Evolutionary conservation across 2,113 vertebrate genomes (phyloP).

Genomic region (Gavialis gangeticus): DNA sequence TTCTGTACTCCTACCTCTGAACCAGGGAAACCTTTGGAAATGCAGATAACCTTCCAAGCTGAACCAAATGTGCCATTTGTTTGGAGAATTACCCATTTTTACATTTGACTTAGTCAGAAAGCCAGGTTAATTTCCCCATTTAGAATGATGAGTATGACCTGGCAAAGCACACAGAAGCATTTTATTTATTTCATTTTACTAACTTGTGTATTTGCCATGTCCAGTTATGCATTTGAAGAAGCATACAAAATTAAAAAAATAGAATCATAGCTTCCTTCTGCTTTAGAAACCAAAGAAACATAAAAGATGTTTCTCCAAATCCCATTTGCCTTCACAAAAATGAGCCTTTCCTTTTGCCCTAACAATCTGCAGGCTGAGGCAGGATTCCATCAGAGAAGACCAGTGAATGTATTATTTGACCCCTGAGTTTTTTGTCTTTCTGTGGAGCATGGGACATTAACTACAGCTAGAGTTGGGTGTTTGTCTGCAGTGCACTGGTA

Average conservation of each 20-base stretch:
- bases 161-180: neutral
- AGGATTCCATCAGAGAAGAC: neutral
- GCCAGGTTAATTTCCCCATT: neutral
- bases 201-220: neutral
- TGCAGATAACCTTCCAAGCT: neutral
- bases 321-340: neutral
- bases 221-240: neutral
- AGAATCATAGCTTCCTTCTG: neutral
- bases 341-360: neutral
- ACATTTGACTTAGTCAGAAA: neutral
- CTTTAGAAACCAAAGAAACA: neutral
- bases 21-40: neutral
- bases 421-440: too few species aligned
- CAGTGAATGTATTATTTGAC: too few species aligned
- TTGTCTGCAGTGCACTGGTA: too few species aligned
- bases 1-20: neutral
- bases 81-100: fast-evolving
- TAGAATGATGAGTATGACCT: neutral
- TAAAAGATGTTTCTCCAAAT: neutral
- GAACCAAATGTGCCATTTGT: neutral
- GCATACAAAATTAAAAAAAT: neutral
- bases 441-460: too few species aligned
- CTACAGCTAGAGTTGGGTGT: too few species aligned
- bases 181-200: neutral
- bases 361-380: neutral